phyloP scores from a whole-genome alignment of 92 coral and sea anemone genomes.

The Bergia sp. region DNA sequence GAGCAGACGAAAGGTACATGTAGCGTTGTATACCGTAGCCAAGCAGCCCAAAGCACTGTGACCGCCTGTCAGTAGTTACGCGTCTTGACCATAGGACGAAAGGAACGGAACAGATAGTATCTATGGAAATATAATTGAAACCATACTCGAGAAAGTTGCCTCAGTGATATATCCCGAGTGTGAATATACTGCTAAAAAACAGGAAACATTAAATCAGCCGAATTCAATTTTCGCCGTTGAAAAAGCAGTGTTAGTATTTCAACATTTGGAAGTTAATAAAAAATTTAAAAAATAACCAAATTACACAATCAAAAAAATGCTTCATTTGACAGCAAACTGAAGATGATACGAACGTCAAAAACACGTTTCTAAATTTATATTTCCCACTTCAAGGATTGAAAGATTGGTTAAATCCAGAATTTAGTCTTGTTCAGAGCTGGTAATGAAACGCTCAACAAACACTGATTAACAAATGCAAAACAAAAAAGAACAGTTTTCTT shows the following conservation, averaged over 20 bases:
- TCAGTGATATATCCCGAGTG: background rate
- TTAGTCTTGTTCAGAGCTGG: background rate
- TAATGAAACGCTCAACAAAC: background rate
- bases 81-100: background rate
- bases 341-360: background rate
- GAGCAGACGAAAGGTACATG: background rate
- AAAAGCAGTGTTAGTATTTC: background rate
- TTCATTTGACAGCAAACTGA: background rate
- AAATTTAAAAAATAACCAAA: background rate
- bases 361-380: background rate
- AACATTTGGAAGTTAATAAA: background rate
- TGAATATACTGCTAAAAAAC: background rate
- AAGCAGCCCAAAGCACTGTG: background rate
- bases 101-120: background rate
- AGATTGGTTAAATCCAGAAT: background rate
- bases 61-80: background rate
- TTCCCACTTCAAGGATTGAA: background rate
- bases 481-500: background rate
- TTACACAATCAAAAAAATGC: background rate
- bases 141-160: background rate
- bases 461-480: background rate
- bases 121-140: background rate
- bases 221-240: background rate
- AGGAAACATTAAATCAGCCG: background rate
- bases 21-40: background rate